phyloP scores from a whole-genome alignment of 1,140 invertebrate genomes.

The Coenobita brevimanus region DNA sequence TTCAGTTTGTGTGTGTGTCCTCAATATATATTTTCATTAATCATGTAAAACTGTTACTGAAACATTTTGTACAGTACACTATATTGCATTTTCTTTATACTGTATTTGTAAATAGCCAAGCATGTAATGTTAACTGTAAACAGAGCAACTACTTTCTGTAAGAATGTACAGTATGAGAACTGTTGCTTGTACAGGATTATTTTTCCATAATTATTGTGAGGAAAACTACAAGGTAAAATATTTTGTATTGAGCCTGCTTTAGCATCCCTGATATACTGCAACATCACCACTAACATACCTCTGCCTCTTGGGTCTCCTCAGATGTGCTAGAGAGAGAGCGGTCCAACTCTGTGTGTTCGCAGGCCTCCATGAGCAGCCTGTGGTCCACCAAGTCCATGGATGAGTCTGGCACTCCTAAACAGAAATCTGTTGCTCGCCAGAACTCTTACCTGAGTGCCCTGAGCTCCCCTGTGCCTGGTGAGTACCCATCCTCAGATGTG shows the following conservation, averaged over 20 bases:
- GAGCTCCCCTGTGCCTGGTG: constrained; percentile 39
- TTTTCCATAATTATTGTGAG: no score
- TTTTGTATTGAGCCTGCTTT: no score
- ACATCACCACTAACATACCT: no score
- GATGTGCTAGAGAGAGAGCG: constrained; percentile 53
- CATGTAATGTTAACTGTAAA: background rate
- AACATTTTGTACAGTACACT: background rate
- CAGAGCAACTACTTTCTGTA: no score
- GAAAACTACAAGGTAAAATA: no score
- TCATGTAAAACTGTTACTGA: no score
- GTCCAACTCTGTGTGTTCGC: constrained; percentile 56
- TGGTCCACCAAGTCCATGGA: constrained; percentile 59
- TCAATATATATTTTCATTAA: no score
- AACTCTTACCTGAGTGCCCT: constrained; percentile 54
- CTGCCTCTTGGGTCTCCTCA: background rate
- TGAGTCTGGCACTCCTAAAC: constrained; percentile 18
- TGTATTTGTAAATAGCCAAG: background rate
- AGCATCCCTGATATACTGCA: no score
- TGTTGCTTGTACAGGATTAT: no score
- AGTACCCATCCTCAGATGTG: constrained; percentile 1
- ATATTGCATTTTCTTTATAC: background rate
- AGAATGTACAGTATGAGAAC: no score
- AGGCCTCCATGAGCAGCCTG: constrained; percentile 49
- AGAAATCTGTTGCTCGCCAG: constrained; percentile 39
- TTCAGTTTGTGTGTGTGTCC: no score